phyloP scores from a whole-genome alignment of 2,113 vertebrate genomes.

The Guaruba guarouba region DNA sequence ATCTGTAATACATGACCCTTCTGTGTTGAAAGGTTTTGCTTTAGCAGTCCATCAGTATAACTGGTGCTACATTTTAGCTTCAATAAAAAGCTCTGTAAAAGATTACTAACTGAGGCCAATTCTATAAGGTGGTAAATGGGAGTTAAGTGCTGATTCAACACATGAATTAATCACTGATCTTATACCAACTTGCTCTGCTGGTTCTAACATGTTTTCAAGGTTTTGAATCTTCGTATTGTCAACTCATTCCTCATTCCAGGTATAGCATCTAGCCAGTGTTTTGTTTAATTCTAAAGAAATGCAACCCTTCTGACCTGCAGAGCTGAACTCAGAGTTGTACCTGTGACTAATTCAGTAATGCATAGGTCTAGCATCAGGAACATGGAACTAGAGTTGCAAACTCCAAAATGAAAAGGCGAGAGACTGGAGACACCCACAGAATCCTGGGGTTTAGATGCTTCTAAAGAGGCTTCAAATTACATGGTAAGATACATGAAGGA shows the following conservation, averaged over 20 bases:
- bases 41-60: not conserved
- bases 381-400: not conserved
- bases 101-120: not conserved
- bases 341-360: not conserved
- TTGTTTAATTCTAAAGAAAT: not conserved
- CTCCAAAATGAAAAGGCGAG: not conserved
- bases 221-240: not conserved
- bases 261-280: not conserved
- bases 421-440: not conserved
- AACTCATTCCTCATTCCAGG: not conserved
- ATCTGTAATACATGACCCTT: not conserved
- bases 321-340: not conserved
- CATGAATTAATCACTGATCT: not conserved
- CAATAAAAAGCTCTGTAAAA: not conserved
- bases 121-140: not conserved
- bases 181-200: not conserved
- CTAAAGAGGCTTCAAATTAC: not conserved
- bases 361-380: not conserved
- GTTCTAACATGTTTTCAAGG: not conserved
- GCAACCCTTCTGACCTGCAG: not conserved
- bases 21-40: not conserved
- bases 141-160: not conserved
- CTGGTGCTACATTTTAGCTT: not conserved
- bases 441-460: not conserved
- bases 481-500: not conserved